These are phyloP conservation scores for Beris chalybata DNA, from an alignment of 2,888 invertebrate genomes.

Conservation along the genomic window DNA sequence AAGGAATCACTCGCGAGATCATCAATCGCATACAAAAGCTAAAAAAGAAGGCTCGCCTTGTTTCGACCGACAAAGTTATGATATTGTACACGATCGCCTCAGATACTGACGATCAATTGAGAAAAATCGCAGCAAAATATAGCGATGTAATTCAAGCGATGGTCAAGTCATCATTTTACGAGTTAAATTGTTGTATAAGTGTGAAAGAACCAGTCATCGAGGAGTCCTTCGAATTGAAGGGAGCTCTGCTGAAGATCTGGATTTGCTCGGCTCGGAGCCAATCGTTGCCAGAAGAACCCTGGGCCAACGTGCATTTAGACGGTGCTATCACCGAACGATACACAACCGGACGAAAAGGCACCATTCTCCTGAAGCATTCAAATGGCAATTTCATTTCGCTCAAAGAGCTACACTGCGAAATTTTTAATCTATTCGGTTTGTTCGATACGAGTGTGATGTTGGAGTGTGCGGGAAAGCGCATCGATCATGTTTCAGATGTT, in stretches of 20 bases:
- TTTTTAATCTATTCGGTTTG: conserved; percentile 70
- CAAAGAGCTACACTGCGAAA: conserved; percentile 61
- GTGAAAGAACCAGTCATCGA: conserved; percentile 41
- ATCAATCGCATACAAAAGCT: conserved; percentile 95
- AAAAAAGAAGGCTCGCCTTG: conserved; percentile 89
- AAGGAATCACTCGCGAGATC: conserved; percentile 93
- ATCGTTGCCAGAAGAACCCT: conserved; percentile 43
- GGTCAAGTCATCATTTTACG: conserved; percentile 66
- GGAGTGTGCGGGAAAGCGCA: conserved; percentile 52
- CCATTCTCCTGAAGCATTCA: conserved; percentile 71
- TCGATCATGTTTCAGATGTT: conserved; percentile 55
- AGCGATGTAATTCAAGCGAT: conserved; percentile 77
- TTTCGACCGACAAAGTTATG: conserved; percentile 86
- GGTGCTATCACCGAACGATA: conserved; percentile 47
- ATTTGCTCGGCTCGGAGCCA: conserved; percentile 60
- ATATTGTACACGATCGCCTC: conserved; percentile 70
- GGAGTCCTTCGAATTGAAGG: conserved; percentile 61
- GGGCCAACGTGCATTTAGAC: conserved; percentile 47
- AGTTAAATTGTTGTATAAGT: not conserved
- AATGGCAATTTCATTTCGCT: conserved; percentile 60
- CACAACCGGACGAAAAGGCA: conserved; percentile 57
- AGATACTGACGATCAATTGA: conserved; percentile 60
- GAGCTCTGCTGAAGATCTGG: conserved; percentile 45
- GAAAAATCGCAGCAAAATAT: conserved; percentile 70
- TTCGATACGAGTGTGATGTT: conserved; percentile 63